phyloP scores from a whole-genome alignment of 2,888 invertebrate species.

The Orthosia incerta region DNA sequence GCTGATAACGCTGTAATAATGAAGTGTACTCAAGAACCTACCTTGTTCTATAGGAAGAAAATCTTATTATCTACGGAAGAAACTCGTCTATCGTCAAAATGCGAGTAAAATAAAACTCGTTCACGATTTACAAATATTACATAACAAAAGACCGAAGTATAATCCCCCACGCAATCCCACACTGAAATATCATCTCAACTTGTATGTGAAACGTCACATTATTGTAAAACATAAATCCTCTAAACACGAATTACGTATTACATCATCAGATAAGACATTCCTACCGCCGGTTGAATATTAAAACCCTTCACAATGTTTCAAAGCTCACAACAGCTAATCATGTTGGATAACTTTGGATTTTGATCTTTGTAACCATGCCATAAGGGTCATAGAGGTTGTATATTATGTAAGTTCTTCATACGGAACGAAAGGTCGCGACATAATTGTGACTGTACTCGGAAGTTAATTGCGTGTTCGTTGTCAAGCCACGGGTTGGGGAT shows the following conservation, averaged over 20 bases:
- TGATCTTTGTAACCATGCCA: conserved; percentile 27
- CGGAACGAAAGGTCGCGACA: conserved; percentile 66
- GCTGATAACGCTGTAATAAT: no score
- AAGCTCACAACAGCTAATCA: conserved; percentile 57
- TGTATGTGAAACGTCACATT: conserved; percentile 48
- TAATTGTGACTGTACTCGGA: conserved; percentile 75
- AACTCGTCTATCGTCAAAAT: background rate
- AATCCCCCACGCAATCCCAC: conserved; percentile 26
- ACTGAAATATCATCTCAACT: conserved; percentile 34
- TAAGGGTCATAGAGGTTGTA: conserved; percentile 34
- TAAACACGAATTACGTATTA: conserved; percentile 59
- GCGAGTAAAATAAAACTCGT: background rate
- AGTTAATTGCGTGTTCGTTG: conserved; percentile 81
- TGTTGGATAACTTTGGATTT: conserved; percentile 27
- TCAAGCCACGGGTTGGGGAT: conserved; percentile 72
- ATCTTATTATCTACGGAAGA: no score
- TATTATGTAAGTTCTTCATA: conserved; percentile 47
- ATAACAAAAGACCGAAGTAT: conserved; percentile 3
- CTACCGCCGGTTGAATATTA: conserved; percentile 60
- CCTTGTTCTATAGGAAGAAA: no score
- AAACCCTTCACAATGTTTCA: conserved; percentile 53
- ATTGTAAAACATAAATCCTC: conserved; percentile 53
- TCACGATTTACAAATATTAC: background rate
- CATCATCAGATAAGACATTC: conserved; percentile 59
- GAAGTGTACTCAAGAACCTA: no score